Conservation (phyloP, 2,888 invertebrate species). For the Teleiodes luculella region DNA sequence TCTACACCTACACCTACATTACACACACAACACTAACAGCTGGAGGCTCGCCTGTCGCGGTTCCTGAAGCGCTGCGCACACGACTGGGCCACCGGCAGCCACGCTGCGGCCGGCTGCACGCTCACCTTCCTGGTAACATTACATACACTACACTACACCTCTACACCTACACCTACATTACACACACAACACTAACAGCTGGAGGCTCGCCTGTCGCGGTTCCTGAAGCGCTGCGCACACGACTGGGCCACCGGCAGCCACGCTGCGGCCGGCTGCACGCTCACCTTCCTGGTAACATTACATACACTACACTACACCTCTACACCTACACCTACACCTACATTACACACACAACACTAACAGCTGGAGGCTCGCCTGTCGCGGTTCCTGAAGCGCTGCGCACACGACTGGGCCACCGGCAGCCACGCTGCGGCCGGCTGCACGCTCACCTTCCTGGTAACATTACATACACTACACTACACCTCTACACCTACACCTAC, state of each 20-base stretch:
- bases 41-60: slow-evolving; percentile 86
- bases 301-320: no score
- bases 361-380: slow-evolving; percentile 87
- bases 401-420: slow-evolving; percentile 89
- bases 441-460: slow-evolving; percentile 77
- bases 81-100: slow-evolving; percentile 90
- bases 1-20: no score
- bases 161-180: no score
- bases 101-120: slow-evolving; percentile 82
- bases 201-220: slow-evolving; percentile 85
- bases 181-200: no score
- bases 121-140: slow-evolving; percentile 69
- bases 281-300: slow-evolving; percentile 68
- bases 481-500: no score
- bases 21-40: no score
- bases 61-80: slow-evolving; percentile 86
- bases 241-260: slow-evolving; percentile 91
- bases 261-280: slow-evolving; percentile 82
- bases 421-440: slow-evolving; percentile 83
- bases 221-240: slow-evolving; percentile 85
- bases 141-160: no score
- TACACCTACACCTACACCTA: no score
- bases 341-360: no score
- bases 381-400: slow-evolving; percentile 85
- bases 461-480: no score